Evolutionary conservation across 2,888 invertebrate species (phyloP).

Genomic region (Blera fallax): DNA sequence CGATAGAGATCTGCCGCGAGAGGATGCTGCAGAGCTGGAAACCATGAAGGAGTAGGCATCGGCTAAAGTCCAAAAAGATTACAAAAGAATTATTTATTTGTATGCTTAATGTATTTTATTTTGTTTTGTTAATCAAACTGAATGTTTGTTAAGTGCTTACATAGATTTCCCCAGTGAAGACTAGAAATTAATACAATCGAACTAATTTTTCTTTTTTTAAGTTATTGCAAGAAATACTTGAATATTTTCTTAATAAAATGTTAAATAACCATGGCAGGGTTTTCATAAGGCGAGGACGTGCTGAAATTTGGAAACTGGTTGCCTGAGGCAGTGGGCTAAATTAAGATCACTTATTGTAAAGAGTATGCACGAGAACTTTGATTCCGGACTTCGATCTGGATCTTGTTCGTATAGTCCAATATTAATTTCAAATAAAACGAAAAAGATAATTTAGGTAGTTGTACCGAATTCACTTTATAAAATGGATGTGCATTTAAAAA

Average conservation of each 20-base stretch:
- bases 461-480: too few relatives aligned
- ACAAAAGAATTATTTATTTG: constrained; percentile 22
- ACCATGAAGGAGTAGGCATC: constrained; percentile 82
- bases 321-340: too few relatives aligned
- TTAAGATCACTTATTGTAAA: too few relatives aligned
- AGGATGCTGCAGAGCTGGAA: constrained; percentile 84
- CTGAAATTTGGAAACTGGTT: neutral
- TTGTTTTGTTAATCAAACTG: neutral
- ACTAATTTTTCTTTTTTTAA: constrained; percentile 3
- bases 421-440: too few relatives aligned
- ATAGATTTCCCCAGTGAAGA: neutral
- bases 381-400: too few relatives aligned
- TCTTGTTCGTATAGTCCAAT: too few relatives aligned
- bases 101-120: constrained; percentile 9
- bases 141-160: constrained; percentile 8
- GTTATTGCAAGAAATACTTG: constrained; percentile 1
- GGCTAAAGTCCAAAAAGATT: neutral
- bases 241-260: constrained; percentile 30
- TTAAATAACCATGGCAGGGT: neutral
- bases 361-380: too few relatives aligned
- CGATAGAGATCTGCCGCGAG: constrained; percentile 83
- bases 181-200: neutral
- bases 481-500: too few relatives aligned
- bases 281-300: neutral
- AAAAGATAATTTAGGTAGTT: too few relatives aligned